A percentile compares a stretch with the other conserved stretches of the same genome.
Evolutionary conservation across 2,113 vertebrate species (phyloP).

Genomic region (Cyrtonyx montezumae): DNA sequence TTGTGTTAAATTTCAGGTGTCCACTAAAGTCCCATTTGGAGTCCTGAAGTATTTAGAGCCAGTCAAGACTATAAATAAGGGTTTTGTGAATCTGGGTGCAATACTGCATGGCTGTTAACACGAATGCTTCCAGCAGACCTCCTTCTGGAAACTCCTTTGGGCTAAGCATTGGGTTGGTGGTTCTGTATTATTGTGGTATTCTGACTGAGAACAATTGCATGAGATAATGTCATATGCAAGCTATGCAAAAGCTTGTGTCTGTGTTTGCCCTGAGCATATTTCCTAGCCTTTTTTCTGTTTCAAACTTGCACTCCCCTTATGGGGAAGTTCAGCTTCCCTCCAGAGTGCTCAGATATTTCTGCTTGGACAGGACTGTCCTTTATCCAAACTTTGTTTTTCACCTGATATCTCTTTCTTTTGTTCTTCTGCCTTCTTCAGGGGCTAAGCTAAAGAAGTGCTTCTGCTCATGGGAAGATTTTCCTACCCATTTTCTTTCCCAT

Average conservation of each 20-base stretch:
- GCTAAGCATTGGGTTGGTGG: background rate
- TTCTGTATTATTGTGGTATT: background rate
- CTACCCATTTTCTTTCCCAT: background rate
- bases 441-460: background rate
- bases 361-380: background rate
- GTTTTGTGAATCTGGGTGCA: background rate
- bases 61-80: background rate
- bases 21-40: background rate
- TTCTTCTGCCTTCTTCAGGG: background rate
- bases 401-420: background rate
- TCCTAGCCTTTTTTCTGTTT: background rate
- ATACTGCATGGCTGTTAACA: background rate
- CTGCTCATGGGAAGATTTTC: background rate
- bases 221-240: background rate
- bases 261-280: background rate
- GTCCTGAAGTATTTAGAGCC: background rate
- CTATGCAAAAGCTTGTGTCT: background rate
- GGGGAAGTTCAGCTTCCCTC: background rate
- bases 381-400: background rate
- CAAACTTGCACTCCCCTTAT: background rate
- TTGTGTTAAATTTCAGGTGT: background rate
- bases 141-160: background rate
- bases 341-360: background rate
- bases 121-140: background rate
- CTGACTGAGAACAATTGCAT: background rate